Evolutionary conservation across 2,797 vertebrate species (phyloP).

Genomic region (Arremon aurantiirostris): DNA sequence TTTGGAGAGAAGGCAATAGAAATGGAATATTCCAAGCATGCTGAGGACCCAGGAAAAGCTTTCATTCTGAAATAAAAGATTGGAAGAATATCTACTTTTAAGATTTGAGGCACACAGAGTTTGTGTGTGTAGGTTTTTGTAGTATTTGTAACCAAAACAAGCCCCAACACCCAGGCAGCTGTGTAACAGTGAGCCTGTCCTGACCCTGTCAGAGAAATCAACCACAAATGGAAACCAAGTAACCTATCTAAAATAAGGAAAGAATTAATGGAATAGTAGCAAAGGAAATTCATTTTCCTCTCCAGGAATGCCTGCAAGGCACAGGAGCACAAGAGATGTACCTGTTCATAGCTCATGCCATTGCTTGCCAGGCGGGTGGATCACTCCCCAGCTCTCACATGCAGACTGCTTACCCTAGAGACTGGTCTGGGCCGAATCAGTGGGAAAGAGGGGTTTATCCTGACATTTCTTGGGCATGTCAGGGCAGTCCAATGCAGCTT

Average conservation of each 20-base stretch:
- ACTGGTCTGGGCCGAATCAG: background rate
- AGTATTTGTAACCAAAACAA: background rate
- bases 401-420: background rate
- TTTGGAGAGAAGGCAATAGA: background rate
- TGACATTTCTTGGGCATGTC: background rate
- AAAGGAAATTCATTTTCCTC: background rate
- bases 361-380: background rate
- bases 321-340: background rate
- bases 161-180: fast-evolving
- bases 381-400: background rate
- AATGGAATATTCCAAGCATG: background rate
- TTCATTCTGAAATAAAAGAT: background rate
- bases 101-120: background rate
- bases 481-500: background rate
- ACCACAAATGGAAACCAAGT: background rate
- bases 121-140: background rate
- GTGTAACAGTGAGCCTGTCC: background rate
- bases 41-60: background rate
- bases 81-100: background rate
- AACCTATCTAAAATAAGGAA: background rate
- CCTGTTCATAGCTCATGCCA: background rate
- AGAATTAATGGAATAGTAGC: background rate
- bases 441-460: background rate
- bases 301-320: background rate
- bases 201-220: background rate